Conservation (phyloP, 2,888 invertebrate species). For the Yponomeuta evonymella region DNA sequence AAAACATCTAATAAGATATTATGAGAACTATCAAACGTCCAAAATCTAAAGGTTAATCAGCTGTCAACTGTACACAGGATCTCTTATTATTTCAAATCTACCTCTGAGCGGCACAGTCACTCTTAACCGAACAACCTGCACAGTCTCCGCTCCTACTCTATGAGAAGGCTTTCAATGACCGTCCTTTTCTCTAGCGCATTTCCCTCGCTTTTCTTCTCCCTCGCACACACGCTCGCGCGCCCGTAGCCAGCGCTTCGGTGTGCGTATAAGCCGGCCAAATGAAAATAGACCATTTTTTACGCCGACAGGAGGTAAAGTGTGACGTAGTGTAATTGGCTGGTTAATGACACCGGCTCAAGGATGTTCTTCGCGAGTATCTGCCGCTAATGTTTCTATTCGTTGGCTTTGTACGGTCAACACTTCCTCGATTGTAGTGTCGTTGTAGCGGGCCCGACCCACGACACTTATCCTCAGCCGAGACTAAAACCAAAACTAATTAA, state of each 20-base stretch:
- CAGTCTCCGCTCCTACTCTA: constrained; percentile 31
- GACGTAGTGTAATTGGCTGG: constrained; percentile 2
- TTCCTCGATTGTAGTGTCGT: not conserved
- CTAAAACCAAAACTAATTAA: too few species aligned
- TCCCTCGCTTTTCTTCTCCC: constrained; percentile 31
- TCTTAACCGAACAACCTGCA: constrained; percentile 1
- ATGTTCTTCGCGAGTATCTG: constrained; percentile 6
- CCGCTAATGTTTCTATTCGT: constrained; percentile 6
- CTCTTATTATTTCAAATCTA: not conserved
- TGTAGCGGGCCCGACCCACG: too few species aligned
- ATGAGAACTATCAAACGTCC: too few species aligned
- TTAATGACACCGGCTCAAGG: constrained; percentile 10
- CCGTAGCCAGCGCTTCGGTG: not conserved
- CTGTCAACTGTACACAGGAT: too few species aligned
- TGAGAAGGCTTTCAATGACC: constrained; percentile 40
- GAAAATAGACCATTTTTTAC: constrained; percentile 13
- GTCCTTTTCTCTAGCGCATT: constrained; percentile 35
- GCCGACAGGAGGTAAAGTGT: not conserved
- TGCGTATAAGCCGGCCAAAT: constrained; percentile 9
- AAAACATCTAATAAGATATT: too few species aligned
- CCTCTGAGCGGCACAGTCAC: constrained; percentile 20
- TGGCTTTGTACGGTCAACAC: not conserved
- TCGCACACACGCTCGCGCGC: constrained; percentile 40
- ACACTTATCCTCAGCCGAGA: too few species aligned
- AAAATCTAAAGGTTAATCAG: too few species aligned